Evolutionary conservation across 2,113 vertebrate genomes (phyloP).

Genomic region (Tringa solitaria): DNA sequence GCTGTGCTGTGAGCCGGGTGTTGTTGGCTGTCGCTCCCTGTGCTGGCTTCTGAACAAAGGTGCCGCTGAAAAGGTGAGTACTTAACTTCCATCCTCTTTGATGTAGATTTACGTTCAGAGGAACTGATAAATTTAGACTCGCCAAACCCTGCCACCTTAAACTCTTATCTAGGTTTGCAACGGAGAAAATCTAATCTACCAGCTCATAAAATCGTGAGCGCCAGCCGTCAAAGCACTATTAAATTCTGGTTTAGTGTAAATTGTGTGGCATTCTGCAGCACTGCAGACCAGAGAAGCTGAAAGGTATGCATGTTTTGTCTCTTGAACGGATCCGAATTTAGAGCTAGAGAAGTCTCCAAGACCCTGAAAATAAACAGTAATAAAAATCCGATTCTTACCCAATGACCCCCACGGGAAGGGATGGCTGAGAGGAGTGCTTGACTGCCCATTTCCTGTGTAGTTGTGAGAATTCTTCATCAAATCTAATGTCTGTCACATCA

Average conservation of each 20-base stretch:
- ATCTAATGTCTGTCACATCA: not conserved
- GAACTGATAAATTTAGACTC: slow-evolving; percentile 19
- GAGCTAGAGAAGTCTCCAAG: not conserved
- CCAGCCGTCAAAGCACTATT: not conserved
- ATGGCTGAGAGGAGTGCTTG: not conserved
- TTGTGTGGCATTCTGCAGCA: not conserved
- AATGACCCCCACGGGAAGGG: not conserved
- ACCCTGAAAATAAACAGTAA: not conserved
- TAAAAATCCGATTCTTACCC: not conserved
- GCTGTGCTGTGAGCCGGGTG: not conserved
- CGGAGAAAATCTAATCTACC: slow-evolving; percentile 1
- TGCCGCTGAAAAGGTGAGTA: slow-evolving; percentile 28
- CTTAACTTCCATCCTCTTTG: slow-evolving; percentile 26
- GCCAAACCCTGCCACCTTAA: not conserved
- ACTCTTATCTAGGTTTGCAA: not conserved
- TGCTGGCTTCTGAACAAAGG: slow-evolving; percentile 51
- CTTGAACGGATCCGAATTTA: not conserved
- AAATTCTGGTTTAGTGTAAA: not conserved
- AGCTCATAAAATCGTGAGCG: not conserved
- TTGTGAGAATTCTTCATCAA: not conserved
- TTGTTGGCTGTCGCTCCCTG: not conserved
- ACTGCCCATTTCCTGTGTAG: not conserved
- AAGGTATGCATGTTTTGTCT: not conserved
- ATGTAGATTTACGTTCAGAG: slow-evolving; percentile 19
- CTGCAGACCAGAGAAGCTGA: not conserved